Percentiles rank a stretch among this genome's conserved stretches.
Evolutionary conservation across 2,113 vertebrate genomes (phyloP).

Genomic region (Danio rerio): DNA sequence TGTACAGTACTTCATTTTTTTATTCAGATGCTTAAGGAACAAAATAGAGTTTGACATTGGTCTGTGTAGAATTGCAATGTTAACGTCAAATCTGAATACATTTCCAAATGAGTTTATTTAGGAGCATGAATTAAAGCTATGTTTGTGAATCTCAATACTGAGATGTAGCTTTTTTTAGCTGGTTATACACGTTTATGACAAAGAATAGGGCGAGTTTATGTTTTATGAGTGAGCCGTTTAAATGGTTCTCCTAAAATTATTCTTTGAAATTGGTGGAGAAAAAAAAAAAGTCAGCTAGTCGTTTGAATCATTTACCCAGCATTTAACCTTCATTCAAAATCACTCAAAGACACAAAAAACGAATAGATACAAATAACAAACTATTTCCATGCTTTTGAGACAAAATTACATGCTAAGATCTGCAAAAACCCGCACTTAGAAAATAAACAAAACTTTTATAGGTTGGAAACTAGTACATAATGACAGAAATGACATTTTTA

Average conservation of each 20-base stretch:
- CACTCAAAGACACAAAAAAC: no score
- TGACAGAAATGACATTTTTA: no score
- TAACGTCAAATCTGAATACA: background rate
- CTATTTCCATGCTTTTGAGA: no score
- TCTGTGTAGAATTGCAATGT: slow-evolving; percentile 26
- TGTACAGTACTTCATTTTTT: background rate
- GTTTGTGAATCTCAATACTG: background rate
- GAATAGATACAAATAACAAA: no score
- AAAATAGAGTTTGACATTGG: background rate
- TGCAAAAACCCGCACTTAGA: no score
- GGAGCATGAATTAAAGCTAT: background rate
- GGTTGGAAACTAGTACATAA: no score
- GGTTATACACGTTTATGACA: background rate
- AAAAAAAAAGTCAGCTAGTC: background rate
- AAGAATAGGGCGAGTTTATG: background rate
- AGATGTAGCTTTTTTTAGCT: background rate
- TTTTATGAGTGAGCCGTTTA: background rate
- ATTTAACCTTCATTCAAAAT: background rate
- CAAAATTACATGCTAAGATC: no score
- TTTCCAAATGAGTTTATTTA: background rate
- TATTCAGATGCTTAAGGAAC: background rate
- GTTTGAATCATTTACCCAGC: background rate
- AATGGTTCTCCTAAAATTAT: background rate
- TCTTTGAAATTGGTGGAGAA: no score
- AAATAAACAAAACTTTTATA: no score